Conservation (phyloP, 2,797 vertebrate genomes). For the Phalanger gymnotis region DNA sequence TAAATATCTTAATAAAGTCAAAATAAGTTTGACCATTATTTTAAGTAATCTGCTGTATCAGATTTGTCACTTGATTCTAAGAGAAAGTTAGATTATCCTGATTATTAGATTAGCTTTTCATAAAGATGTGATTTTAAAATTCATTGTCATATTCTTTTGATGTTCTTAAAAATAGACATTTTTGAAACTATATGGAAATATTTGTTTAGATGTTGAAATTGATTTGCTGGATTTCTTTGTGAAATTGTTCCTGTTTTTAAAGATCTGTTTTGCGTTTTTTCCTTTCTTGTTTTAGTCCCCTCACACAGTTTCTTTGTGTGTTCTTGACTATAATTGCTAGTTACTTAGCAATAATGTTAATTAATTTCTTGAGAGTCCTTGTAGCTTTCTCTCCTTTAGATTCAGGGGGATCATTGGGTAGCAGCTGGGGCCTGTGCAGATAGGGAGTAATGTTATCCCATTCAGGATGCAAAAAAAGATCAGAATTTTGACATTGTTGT, state of each 20-base stretch:
- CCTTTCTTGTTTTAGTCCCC: slow-evolving; percentile 22
- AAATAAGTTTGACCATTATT: background rate
- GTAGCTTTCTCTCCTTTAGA: slow-evolving; percentile 33
- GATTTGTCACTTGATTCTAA: background rate
- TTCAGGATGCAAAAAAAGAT: background rate
- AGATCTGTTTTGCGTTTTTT: background rate
- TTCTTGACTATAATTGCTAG: background rate
- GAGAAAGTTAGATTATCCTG: background rate
- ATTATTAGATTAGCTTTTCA: background rate
- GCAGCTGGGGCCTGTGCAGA: background rate
- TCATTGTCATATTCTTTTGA: slow-evolving; percentile 3
- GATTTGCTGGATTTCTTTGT: background rate
- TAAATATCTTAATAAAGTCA: background rate
- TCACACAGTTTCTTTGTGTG: slow-evolving; percentile 1
- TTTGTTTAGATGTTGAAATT: background rate
- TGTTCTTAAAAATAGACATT: slow-evolving; percentile 5
- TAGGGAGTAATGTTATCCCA: background rate
- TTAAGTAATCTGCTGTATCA: background rate
- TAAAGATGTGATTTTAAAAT: background rate
- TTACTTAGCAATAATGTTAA: background rate
- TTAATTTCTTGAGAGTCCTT: background rate
- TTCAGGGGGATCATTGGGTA: background rate
- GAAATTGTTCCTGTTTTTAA: background rate
- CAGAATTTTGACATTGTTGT: background rate
- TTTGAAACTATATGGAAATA: background rate